phyloP scores from a whole-genome alignment of 2,888 invertebrate species.

The Abscondita cerata region DNA sequence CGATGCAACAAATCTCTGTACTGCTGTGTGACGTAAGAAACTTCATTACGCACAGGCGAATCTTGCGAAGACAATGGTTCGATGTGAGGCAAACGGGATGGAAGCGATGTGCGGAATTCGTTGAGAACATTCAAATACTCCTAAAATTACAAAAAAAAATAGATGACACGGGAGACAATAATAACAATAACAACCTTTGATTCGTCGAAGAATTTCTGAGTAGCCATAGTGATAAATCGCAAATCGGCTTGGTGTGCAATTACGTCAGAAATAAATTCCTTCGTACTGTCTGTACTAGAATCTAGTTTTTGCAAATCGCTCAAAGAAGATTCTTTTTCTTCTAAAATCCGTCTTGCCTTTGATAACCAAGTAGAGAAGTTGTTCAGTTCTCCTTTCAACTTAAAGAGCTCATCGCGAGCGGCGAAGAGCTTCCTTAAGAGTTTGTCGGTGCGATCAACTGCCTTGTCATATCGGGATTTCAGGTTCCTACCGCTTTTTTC shows the following conservation, averaged over 20 bases:
- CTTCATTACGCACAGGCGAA: constrained; percentile 78
- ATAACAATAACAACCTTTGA: constrained; percentile 85
- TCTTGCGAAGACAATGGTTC: constrained; percentile 73
- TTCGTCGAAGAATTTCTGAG: constrained; percentile 95
- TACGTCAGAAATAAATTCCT: constrained; percentile 91
- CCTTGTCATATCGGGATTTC: constrained; percentile 82
- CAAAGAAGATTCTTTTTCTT: constrained; percentile 84
- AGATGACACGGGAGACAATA: too few species aligned
- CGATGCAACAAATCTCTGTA: constrained; percentile 84
- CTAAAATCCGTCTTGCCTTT: constrained; percentile 77
- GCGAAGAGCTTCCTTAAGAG: constrained; percentile 77
- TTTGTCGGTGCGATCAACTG: constrained; percentile 80
- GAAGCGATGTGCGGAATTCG: constrained; percentile 85
- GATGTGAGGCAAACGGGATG: constrained; percentile 82
- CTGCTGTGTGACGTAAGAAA: constrained; percentile 77
- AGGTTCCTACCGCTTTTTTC: constrained; percentile 87
- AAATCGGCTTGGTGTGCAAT: constrained; percentile 96
- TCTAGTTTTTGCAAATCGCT: constrained; percentile 77
- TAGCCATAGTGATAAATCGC: constrained; percentile 94
- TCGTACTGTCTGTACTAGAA: constrained; percentile 78
- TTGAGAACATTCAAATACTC: constrained; percentile 84
- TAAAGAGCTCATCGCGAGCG: constrained; percentile 87
- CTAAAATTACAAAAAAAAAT: constrained; percentile 50
- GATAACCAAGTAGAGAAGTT: constrained; percentile 87
- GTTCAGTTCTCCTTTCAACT: constrained; percentile 82